Base-by-base conservation (phyloP, 2,797 vertebrate species). In the Pseudochirops cupreus region DNA sequence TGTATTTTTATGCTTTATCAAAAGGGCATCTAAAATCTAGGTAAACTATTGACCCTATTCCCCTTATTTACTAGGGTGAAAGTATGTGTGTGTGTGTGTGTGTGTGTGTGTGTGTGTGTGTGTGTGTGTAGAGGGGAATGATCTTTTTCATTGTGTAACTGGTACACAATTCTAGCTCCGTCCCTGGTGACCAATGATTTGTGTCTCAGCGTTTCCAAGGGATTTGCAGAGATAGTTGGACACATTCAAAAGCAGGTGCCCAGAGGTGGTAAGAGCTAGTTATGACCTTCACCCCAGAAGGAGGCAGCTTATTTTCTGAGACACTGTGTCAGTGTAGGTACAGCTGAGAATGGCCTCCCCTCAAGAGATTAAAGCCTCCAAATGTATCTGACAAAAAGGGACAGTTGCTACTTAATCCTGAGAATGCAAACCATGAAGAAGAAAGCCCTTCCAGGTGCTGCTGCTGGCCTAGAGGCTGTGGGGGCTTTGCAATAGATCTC, bases 101-200 rank as follows among this genome's bases (percentile, higher is more conserved):
- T 1, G 12, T 26, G 5, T 9, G 14, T 58, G 46, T 92, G 91
- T 53, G 29, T 52, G 33, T 11, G 31, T 62, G 31, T 62, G 46
- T 46, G 46, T 46, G 46, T 46, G 46, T 46, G 46, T 46, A 46
- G 46, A 46, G 46, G 46, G 46, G 46, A 46, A 46, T 46, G 46
- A 46, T 1, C 10, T 4, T 87, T n/a, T 67, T 57, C 31, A 16
- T 53, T 53, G 53, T 57, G 91, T 90, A 10, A 33, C 5, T n/a
- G 0, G 90, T 26, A 56, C 82, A 13, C 7, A 62, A 91, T 31
- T n/a, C 91, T 0, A 0, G 82, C 0, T 0, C 56, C 28, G 0
- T 0, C 0, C 11, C 59, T 56, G 3, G 0, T 52, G 54, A 0
- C 7, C 12, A 14, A 5, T 67, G 0, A 0, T 58, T 91, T 50